phyloP scores from a whole-genome alignment of 2,888 invertebrate species.

The Resseliella maxima region DNA sequence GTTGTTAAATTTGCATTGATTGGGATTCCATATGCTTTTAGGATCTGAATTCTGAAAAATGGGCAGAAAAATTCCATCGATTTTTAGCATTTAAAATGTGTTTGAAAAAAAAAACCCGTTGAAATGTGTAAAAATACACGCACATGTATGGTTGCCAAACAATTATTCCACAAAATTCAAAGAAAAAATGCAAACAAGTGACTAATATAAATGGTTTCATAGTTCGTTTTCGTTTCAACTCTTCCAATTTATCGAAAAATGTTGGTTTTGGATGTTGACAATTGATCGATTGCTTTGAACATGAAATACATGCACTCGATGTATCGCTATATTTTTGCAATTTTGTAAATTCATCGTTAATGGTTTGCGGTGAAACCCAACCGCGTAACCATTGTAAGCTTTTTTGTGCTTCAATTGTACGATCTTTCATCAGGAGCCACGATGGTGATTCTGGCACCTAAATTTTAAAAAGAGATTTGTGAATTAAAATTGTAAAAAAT shows the following conservation, averaged over 20 bases:
- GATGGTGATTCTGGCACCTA: background rate
- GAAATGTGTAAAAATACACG: too few species aligned
- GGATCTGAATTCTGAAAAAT: background rate
- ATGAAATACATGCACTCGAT: background rate
- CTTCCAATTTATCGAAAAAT: constrained; percentile 33
- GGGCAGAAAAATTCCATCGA: too few species aligned
- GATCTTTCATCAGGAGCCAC: background rate
- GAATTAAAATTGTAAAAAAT: background rate
- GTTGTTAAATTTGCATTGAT: background rate
- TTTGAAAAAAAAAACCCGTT: too few species aligned
- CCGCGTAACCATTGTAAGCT: background rate
- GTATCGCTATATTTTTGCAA: background rate
- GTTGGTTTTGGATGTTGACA: background rate
- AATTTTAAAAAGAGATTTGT: background rate
- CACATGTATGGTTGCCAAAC: background rate
- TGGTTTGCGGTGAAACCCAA: background rate
- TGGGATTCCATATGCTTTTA: constrained; percentile 31
- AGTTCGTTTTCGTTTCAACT: background rate
- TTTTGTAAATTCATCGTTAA: background rate
- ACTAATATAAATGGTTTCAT: background rate
- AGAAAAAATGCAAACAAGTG: background rate
- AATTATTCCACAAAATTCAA: background rate
- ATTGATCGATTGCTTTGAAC: background rate
- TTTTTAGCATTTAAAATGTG: too few species aligned
- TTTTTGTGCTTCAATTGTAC: background rate